Evolutionary conservation across 2,888 invertebrate genomes (phyloP), one percentile per base, ranked within the genome.

Genomic region (Cosmopolites sordidus): DNA sequence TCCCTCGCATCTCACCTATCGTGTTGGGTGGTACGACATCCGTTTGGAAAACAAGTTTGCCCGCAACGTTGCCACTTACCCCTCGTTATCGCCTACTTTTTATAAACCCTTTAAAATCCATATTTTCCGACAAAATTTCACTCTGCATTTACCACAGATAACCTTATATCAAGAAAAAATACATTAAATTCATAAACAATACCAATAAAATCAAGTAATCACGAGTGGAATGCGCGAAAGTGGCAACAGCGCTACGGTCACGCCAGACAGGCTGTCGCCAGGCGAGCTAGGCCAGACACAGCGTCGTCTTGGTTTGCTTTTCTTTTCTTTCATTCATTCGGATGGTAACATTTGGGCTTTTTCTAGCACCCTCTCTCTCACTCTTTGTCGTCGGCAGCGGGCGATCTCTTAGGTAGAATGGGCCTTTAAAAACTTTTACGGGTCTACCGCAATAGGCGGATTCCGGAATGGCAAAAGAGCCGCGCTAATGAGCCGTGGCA

Each of bases 251-350:
- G 85, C 79, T 71, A 60, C 77, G 83, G 82, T 85, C 84, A 84
- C 81, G 84, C 88, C 88, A 90, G 90, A 90, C 90, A 89, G 86
- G 87, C 88, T 89, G 90, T 90, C 90, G 90, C 90, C 90, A 82
- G 84, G 81, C 84, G 81, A 79, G 83, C 80, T 81, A 82, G 79
- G 81, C 85, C 50, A 55, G 56, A 83, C 84, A 87, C 87, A 86
- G 84, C 79, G 80, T 81, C 84, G 86, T 84, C 86, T 83, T 81
- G 60, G 63, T 63, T 64, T 55, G 59, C 57, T 59, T 60, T 58
- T 56, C 58, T 66, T 65, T 64, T 64, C 66, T 66, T 67, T 67
- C 68, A 67, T 68, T 68, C 65, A 63, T 63, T 56, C 45, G 40
- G 44, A 53, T 51, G 51, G 44, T 56, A 52, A 50, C 49, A 49